Conservation (phyloP, 2,888 invertebrate species). For the Elaeidobius kamerunicus region DNA sequence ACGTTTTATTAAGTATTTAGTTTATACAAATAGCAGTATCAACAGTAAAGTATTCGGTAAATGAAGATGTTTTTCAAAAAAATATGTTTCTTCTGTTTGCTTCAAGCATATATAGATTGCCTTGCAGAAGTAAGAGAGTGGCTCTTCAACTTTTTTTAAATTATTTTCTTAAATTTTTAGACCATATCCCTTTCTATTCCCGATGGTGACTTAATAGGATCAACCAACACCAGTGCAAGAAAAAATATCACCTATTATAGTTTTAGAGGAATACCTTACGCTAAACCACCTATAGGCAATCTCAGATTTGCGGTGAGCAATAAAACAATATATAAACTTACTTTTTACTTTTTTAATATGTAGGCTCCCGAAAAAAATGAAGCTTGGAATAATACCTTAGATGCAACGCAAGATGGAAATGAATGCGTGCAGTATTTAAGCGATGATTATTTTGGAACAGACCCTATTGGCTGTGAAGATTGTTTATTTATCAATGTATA, state of each 20-base stretch:
- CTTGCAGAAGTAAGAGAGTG: too few species aligned
- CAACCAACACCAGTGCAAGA: neutral
- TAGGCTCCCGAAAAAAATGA: neutral
- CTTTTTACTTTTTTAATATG: too few species aligned
- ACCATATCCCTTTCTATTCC: too few species aligned
- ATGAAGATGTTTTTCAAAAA: too few species aligned
- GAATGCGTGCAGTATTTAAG: neutral
- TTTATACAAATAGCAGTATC: too few species aligned
- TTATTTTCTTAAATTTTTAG: too few species aligned
- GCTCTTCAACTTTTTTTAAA: too few species aligned
- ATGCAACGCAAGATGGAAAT: neutral
- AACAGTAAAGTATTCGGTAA: too few species aligned
- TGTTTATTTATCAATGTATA: conserved; percentile 2
- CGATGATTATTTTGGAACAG: neutral
- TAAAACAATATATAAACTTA: too few species aligned
- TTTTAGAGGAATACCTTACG: neutral
- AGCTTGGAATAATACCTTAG: neutral
- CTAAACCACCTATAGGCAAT: neutral
- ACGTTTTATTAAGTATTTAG: too few species aligned
- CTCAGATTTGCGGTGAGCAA: neutral
- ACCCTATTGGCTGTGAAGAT: neutral
- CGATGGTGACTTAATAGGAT: neutral
- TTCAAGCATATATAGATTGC: too few species aligned
- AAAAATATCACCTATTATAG: neutral
- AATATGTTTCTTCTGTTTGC: too few species aligned